Evolutionary conservation across 2,113 vertebrate species (phyloP), one percentile per base, ranked within the genome.

Genomic region (Toxostoma redivivum): DNA sequence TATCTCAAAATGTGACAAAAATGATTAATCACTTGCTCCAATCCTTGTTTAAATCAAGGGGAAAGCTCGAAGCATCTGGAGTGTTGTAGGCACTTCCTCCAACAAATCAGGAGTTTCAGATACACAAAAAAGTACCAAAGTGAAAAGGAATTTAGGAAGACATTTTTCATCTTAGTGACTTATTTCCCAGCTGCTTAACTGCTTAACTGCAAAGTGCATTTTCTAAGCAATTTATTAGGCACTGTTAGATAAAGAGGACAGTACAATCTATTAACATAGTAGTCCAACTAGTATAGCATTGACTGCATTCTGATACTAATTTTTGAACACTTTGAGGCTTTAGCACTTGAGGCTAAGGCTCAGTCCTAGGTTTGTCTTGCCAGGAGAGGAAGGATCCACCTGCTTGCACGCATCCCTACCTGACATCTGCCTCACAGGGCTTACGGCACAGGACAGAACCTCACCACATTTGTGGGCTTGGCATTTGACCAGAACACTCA

Each of bases 11-110:
- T 69, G 20, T 57, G 77, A 92, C 2, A 5, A 74, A 94, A 86
- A 86, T 67, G 79, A 88, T 94, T 77, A 95, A 90, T 86, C 18
- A 5, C 64, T 88, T 86, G n/a, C 69, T 93, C n/a, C 44, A 60
- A 50, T 27, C 57, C 18, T 40, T 50, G 8, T 78, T 86, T 57
- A 92, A 90, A 90, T 73, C 64, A 95, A 88, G 69, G 21, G 51
- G 57, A 90, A 88, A 88, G 1, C n/a, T 92, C 90, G 33, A 18
- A 81, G 48, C 64, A 86, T 81, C 64, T 86, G 86, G 56, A 74
- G 16, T 53, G 51, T 40, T 80, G 57, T 31, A 90, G 56, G 22
- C 50, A 28, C 35, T 54, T 86, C 19, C 37, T 45, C 23, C 18
- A 82, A 93, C 85, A 73, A 83, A 77, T 38, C 8, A 11, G 14